phyloP scores from a whole-genome alignment of 2,113 vertebrate genomes.

The Burhinus bistriatus region DNA sequence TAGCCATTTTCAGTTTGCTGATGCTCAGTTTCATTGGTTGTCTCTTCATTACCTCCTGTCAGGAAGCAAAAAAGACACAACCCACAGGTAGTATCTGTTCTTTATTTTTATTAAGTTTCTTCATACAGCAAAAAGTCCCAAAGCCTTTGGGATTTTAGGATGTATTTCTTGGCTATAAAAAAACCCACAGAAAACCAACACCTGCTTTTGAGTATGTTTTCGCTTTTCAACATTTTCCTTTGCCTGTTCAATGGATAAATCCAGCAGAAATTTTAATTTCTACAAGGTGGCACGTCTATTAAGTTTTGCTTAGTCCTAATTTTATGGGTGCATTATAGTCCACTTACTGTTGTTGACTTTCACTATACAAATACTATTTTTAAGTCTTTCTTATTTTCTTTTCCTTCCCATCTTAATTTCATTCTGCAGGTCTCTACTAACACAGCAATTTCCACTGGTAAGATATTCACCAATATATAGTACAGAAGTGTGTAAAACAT shows the following conservation, averaged over 20 bases:
- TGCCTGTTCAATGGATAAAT: neutral
- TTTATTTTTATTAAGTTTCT: neutral
- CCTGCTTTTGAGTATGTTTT: neutral
- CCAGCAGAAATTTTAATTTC: neutral
- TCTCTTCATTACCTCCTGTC: neutral
- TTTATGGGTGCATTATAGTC: neutral
- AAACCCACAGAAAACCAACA: fast-evolving
- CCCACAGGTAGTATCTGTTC: neutral
- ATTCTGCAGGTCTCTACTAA: neutral
- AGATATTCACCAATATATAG: neutral
- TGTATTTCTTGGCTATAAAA: neutral
- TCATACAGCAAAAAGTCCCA: neutral
- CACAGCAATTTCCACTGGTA: neutral
- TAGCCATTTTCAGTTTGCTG: neutral
- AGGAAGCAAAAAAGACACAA: neutral
- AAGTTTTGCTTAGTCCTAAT: neutral
- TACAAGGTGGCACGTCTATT: neutral
- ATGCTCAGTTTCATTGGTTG: neutral
- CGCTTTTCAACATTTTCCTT: neutral
- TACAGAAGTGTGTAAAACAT: neutral
- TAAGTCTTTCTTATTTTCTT: neutral
- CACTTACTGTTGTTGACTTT: neutral
- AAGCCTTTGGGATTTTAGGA: neutral
- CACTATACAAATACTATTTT: neutral
- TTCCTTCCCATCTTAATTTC: neutral